Conservation (phyloP, 2,888 invertebrate genomes). For the Tholera decimalis region DNA sequence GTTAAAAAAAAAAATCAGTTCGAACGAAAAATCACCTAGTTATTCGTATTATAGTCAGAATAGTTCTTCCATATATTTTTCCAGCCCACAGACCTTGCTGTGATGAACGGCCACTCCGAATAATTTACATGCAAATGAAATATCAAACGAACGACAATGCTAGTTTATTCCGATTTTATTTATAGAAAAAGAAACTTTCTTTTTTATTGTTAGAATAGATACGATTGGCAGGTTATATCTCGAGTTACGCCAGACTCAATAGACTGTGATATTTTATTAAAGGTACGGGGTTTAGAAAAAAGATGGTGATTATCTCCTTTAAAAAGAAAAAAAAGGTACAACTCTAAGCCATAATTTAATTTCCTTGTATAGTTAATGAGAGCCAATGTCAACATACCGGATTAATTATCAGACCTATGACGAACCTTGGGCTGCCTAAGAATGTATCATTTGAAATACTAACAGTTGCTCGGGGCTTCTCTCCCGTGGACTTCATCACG, state of each 20-base stretch:
- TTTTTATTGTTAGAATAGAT: constrained; percentile 24
- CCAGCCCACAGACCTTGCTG: not conserved
- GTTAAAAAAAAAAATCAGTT: not conserved
- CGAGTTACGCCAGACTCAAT: constrained; percentile 1
- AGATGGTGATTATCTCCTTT: not conserved
- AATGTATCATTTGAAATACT: too few species aligned
- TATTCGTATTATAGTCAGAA: constrained; percentile 3
- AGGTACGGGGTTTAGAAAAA: not conserved
- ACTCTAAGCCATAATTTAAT: too few species aligned
- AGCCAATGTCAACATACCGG: too few species aligned
- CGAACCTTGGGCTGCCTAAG: too few species aligned
- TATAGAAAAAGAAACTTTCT: constrained; percentile 5
- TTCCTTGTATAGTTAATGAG: too few species aligned
- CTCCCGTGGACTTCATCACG: too few species aligned
- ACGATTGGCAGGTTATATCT: not conserved
- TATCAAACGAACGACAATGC: constrained; percentile 28
- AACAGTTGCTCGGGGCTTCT: too few species aligned
- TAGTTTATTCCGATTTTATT: constrained; percentile 27
- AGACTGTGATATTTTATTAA: constrained; percentile 8
- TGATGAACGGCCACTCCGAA: constrained; percentile 27
- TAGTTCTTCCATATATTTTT: constrained; percentile 7
- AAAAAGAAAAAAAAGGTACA: too few species aligned
- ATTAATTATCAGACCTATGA: too few species aligned
- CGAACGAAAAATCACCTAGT: not conserved
- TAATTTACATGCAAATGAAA: constrained; percentile 48